phyloP scores from a whole-genome alignment of 1,140 invertebrate genomes.

The Drosophila virilis region DNA sequence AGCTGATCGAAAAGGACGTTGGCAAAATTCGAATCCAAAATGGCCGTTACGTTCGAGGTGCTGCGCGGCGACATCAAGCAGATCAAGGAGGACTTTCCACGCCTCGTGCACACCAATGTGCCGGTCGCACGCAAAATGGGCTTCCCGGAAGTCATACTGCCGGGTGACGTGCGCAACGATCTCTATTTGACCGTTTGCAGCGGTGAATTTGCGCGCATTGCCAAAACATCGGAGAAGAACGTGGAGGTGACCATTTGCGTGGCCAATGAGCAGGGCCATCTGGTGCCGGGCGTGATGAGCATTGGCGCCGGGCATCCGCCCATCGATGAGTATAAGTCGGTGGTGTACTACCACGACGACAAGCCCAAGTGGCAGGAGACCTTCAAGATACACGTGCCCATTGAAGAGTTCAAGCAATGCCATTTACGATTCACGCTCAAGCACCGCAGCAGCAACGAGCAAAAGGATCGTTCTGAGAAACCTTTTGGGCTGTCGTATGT shows the following conservation, averaged over 20 bases:
- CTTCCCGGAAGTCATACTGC: conserved; percentile 97
- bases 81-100: conserved; percentile 94
- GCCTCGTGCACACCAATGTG: conserved; percentile 92
- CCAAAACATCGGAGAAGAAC: conserved; percentile 95
- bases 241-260: conserved; percentile 94
- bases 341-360: conserved; percentile 97
- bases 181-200: conserved; percentile 94
- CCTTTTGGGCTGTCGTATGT: conserved; percentile 96
- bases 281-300: conserved; percentile 91
- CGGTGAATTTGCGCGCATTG: conserved; percentile 94
- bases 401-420: conserved; percentile 95
- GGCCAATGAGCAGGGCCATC: conserved; percentile 91
- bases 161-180: conserved; percentile 97
- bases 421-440: conserved; percentile 97
- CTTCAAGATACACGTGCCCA: conserved; percentile 94
- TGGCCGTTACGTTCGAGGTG: conserved; percentile 93
- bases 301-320: conserved; percentile 90
- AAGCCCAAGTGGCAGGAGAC: conserved; percentile 97
- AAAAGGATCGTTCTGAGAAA: conserved; percentile 95
- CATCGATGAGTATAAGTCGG: conserved; percentile 92
- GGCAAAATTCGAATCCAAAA: conserved; percentile 89
- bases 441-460: conserved; percentile 94
- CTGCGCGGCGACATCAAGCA: conserved; percentile 95
- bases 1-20: conserved; percentile 92
- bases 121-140: conserved; percentile 96